Evolutionary conservation across 2,888 invertebrate genomes (phyloP), one percentile per base, ranked within the genome.

Genomic region (Meliscaeva auricollis): DNA sequence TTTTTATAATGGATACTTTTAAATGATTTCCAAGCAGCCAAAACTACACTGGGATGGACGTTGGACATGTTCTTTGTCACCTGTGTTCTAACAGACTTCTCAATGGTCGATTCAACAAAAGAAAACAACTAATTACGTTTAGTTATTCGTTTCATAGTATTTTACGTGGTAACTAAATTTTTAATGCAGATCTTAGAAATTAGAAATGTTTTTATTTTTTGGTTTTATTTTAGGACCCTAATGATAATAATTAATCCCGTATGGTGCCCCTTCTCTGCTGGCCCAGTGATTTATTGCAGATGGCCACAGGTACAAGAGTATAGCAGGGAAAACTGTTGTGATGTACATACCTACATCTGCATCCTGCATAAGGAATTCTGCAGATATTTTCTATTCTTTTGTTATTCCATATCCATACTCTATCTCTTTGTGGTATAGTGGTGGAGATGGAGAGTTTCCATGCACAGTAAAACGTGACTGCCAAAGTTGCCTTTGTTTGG

Each of bases 311-410:
- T n/a, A 50, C 38, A 3, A 38, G 8, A 9, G 11, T 17, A 46
- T 2, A 46, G 17, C 46, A 6, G 17, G 2, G 46, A 5, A 15
- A 17, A 8, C 4, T 41, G 13, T 41, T 13, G 32, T 4, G 15
- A 48, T 32, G 13, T 11, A n/a, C n/a, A 3, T 20, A 32, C n/a
- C 44, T 70, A 69, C 69, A 84, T 75, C 83, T 79, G 74, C 74
- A 80, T 72, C 60, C 76, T 76, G 76, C 76, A 76, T 79, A 79
- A 74, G 58, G 74, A 79, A 75, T 79, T 75, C 80, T 80, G 84
- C 84, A 84, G 83, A 84, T 84, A 84, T 66, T 50, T 70, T 44
- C 79, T 15, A 70, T 20, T 66, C 70, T 58, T 52, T 84, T 75
- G 75, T 69, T 79, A 60, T 77, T 38, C 66, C 52, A 35, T 17